phyloP scores from a whole-genome alignment of 2,888 invertebrate genomes.

The Clunio marinus region DNA sequence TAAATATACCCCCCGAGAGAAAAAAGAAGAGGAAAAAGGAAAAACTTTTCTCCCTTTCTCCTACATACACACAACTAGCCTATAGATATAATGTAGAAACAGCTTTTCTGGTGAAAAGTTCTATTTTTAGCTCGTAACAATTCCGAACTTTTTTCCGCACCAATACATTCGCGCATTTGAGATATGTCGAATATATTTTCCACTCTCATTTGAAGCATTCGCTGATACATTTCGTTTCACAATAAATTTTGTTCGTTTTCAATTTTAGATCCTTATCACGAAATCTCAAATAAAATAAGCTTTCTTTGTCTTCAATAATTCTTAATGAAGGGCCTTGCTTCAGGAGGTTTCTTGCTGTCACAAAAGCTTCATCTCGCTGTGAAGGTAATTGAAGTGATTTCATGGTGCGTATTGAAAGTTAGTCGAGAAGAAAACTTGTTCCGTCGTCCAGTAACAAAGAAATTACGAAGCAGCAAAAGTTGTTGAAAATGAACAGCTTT shows the following conservation, averaged over 20 bases:
- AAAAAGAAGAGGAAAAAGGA: background rate
- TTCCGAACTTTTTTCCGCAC: background rate
- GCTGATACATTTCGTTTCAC: background rate
- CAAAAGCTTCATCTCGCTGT: background rate
- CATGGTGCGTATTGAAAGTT: too few relatives aligned
- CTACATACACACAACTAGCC: slow-evolving; percentile 8
- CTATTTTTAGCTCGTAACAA: slow-evolving; percentile 36
- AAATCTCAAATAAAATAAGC: too few relatives aligned
- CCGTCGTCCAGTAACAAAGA: background rate
- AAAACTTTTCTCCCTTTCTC: background rate
- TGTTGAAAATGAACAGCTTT: background rate
- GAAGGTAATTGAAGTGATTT: slow-evolving; percentile 15
- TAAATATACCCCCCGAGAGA: background rate
- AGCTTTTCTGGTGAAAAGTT: slow-evolving; percentile 25
- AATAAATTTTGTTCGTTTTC: background rate
- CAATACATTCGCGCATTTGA: background rate
- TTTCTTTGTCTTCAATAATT: background rate
- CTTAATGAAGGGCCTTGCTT: background rate
- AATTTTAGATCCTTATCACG: background rate
- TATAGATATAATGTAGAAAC: background rate
- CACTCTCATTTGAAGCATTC: background rate
- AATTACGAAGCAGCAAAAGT: too few relatives aligned
- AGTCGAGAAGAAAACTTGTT: too few relatives aligned
- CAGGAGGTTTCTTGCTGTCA: background rate
- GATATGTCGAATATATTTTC: background rate